Percentiles rank a stretch among this genome's conserved stretches.
Conservation (phyloP, 2,113 vertebrate genomes). For the Tinamus guttatus region DNA sequence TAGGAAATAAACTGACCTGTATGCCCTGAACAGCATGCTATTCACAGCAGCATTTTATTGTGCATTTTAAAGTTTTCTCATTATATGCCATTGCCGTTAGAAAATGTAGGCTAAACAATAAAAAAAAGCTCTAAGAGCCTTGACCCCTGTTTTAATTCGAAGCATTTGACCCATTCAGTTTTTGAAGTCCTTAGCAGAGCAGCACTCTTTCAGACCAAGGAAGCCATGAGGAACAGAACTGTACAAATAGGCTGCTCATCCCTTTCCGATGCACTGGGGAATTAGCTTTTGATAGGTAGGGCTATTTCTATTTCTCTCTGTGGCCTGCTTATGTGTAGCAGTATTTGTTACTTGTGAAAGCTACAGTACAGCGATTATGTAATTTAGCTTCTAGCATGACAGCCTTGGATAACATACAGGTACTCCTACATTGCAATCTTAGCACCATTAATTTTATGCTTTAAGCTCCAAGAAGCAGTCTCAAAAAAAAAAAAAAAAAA, state of each 20-base stretch:
- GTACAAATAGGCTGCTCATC: neutral
- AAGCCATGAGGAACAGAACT: neutral
- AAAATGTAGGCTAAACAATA: neutral
- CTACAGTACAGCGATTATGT: neutral
- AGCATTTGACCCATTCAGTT: neutral
- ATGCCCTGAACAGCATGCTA: neutral
- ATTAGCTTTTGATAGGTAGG: neutral
- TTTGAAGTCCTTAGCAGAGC: neutral
- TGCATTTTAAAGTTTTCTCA: neutral
- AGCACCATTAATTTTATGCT: neutral
- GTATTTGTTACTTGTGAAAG: neutral
- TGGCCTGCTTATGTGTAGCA: fast-evolving
- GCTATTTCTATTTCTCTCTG: neutral
- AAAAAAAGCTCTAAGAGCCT: neutral
- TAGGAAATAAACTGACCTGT: neutral
- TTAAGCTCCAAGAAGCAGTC: neutral
- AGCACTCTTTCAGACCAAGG: neutral
- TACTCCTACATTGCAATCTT: neutral
- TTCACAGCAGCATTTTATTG: neutral
- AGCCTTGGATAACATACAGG: neutral
- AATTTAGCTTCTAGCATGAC: neutral
- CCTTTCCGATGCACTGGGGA: neutral
- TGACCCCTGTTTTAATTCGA: neutral
- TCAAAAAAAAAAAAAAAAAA: too few relatives aligned
- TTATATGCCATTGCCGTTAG: neutral